Evolutionary conservation across 2,888 invertebrate genomes (phyloP).

Genomic region (Pterobdella sp.): DNA sequence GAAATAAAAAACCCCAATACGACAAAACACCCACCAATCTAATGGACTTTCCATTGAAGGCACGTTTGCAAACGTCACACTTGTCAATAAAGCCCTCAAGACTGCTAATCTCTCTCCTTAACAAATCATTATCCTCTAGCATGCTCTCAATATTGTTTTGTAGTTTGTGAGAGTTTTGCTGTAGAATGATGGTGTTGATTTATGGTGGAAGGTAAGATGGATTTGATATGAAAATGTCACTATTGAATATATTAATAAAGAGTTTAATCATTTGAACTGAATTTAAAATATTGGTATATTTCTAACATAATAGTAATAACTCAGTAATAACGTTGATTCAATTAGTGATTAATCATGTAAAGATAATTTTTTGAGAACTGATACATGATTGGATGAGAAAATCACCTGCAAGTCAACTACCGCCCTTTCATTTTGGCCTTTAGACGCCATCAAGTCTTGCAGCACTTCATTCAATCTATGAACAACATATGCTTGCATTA

Average conservation of each 20-base stretch:
- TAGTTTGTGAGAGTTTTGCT: slow-evolving; percentile 40
- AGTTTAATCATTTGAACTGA: not conserved
- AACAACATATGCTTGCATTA: slow-evolving; percentile 31
- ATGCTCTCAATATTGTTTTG: slow-evolving; percentile 40
- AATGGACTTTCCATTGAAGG: not conserved
- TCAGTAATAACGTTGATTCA: no score
- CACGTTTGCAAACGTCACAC: slow-evolving; percentile 10
- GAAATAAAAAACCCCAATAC: no score
- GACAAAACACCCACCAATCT: not conserved
- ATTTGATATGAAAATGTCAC: not conserved
- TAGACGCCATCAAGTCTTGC: slow-evolving; percentile 46
- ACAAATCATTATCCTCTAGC: slow-evolving; percentile 47
- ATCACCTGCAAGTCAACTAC: no score
- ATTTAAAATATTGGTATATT: not conserved
- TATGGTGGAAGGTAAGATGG: slow-evolving; percentile 5
- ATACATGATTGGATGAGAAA: no score
- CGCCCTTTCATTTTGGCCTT: slow-evolving; percentile 46
- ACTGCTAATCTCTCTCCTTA: slow-evolving; percentile 45
- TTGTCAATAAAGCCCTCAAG: slow-evolving; percentile 40
- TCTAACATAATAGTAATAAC: not conserved
- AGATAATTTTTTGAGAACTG: no score
- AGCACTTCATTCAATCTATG: slow-evolving; percentile 48
- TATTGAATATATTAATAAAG: not conserved
- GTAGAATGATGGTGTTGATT: not conserved
- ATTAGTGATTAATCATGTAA: no score